Evolutionary conservation across 2,113 vertebrate genomes (phyloP).

Genomic region (Arothron firmamentum): DNA sequence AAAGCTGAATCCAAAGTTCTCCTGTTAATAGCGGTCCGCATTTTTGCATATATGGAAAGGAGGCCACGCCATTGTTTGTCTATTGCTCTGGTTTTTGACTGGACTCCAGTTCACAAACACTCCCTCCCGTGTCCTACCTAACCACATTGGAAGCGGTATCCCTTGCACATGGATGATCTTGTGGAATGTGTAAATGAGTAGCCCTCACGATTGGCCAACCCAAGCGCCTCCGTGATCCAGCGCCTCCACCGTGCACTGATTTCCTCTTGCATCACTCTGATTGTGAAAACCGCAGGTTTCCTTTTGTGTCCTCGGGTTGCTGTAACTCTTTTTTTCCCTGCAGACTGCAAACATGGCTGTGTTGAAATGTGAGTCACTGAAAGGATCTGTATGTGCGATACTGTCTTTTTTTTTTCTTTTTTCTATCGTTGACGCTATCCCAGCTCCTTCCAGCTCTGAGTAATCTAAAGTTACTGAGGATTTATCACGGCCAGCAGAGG

Average conservation of each 20-base stretch:
- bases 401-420: background rate
- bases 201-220: conserved; percentile 58
- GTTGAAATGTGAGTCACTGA: background rate
- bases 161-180: conserved; percentile 66
- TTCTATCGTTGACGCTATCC: background rate
- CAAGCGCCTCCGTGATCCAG: conserved; percentile 47
- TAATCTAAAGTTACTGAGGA: conserved; percentile 20
- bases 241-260: conserved; percentile 31
- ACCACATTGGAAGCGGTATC: conserved; percentile 71
- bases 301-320: background rate
- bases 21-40: conserved; percentile 20
- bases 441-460: conserved; percentile 5
- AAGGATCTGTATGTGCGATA: too few relatives aligned
- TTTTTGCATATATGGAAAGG: conserved; percentile 66
- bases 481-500: conserved; percentile 34
- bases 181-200: conserved; percentile 77
- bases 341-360: conserved; percentile 17
- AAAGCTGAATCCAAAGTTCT: conserved; percentile 1
- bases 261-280: conserved; percentile 23
- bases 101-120: conserved; percentile 50
- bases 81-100: conserved; percentile 16
- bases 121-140: conserved; percentile 62
- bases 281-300: conserved; percentile 33
- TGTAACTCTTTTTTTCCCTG: background rate
- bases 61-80: conserved; percentile 65